phyloP scores from a whole-genome alignment of 2,113 vertebrate genomes.

The Sphaerodactylus townsendi region DNA sequence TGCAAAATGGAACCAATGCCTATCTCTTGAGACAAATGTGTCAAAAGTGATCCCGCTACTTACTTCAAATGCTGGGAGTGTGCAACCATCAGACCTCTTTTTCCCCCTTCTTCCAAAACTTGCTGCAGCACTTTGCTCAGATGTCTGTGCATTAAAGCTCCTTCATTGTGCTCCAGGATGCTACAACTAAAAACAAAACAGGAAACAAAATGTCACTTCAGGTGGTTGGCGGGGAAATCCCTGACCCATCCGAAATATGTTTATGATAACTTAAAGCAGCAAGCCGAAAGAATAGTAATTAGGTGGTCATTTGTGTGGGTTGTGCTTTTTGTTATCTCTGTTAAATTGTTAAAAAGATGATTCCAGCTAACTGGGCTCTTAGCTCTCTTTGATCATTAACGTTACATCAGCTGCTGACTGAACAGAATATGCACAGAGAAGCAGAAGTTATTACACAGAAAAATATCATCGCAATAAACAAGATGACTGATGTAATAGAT shows the following conservation, averaged over 20 bases:
- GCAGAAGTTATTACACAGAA: neutral
- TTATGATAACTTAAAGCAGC: constrained; percentile 69
- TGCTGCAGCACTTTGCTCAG: constrained; percentile 51
- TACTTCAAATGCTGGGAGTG: constrained; percentile 64
- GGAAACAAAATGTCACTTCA: constrained; percentile 70
- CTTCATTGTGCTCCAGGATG: constrained; percentile 60
- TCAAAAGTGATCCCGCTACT: constrained; percentile 53
- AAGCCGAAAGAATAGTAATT: constrained; percentile 47
- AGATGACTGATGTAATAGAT: neutral
- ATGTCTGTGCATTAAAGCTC: constrained; percentile 59
- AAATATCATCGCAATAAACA: neutral
- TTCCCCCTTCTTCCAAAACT: constrained; percentile 36
- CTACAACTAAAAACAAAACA: constrained; percentile 73
- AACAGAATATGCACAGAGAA: neutral
- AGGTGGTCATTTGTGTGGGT: constrained; percentile 33
- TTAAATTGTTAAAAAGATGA: neutral
- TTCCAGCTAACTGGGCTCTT: neutral
- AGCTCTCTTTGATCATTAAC: neutral
- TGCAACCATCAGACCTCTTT: constrained; percentile 58
- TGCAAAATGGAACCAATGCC: neutral
- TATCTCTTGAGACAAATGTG: neutral
- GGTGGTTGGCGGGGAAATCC: constrained; percentile 74
- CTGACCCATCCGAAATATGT: constrained; percentile 63
- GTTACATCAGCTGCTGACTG: neutral
- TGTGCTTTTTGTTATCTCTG: neutral